phyloP scores from a whole-genome alignment of 2,113 vertebrate species.

The Etheostoma cragini region DNA sequence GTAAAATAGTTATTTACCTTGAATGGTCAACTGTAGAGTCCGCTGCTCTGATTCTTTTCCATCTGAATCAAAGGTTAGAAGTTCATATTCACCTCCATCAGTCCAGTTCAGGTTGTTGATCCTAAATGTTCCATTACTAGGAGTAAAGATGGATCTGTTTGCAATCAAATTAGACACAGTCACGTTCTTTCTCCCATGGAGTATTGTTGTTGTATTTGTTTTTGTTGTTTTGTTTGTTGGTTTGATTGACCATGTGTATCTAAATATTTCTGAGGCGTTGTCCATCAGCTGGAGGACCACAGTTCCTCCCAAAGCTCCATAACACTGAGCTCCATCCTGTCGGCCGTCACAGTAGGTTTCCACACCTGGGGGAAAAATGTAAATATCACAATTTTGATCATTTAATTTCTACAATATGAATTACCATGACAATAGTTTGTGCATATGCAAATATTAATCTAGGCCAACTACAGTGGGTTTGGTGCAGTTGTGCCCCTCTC shows the following conservation, averaged over 20 bases:
- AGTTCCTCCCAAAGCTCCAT: slow-evolving; percentile 67
- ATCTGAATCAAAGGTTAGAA: fast-evolving
- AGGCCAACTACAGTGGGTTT: neutral
- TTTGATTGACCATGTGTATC: fast-evolving
- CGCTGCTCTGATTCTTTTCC: fast-evolving
- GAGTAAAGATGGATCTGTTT: slow-evolving; percentile 27
- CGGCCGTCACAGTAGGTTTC: slow-evolving; percentile 56
- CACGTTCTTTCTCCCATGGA: fast-evolving
- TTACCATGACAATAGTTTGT: neutral
- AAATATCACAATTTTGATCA: neutral
- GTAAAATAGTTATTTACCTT: slow-evolving; percentile 49
- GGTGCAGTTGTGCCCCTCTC: neutral
- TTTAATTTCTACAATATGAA: neutral
- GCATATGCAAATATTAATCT: neutral
- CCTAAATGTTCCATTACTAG: slow-evolving; percentile 33
- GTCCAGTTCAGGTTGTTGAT: slow-evolving; percentile 26
- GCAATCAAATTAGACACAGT: fast-evolving
- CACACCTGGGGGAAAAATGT: slow-evolving; percentile 38
- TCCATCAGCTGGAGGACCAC: slow-evolving; percentile 55
- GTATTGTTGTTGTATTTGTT: neutral
- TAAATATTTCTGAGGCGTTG: fast-evolving
- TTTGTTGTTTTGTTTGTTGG: fast-evolving
- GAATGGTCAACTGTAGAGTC: slow-evolving; percentile 26
- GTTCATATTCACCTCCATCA: slow-evolving; percentile 40
- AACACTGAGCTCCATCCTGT: slow-evolving; percentile 55